A percentile compares a stretch with the other conserved stretches of the same genome.
phyloP scores from a whole-genome alignment of 2,113 vertebrate species.

The Lipophrys pholis region DNA sequence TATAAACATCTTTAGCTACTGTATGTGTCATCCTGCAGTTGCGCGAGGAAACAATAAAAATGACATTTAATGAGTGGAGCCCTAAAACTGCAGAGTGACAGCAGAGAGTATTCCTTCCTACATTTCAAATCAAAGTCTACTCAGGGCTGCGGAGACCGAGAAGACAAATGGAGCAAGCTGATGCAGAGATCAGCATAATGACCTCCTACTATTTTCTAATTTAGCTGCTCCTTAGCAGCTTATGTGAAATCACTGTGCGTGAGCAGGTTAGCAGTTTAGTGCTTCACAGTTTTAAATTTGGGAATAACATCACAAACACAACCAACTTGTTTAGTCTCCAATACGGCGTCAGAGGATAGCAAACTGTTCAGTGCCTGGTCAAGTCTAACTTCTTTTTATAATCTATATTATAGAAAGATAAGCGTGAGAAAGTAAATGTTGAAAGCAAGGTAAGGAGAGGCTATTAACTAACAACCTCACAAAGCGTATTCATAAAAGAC shows the following conservation, averaged over 20 bases:
- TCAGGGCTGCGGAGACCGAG: background rate
- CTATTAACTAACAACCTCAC: background rate
- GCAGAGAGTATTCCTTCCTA: background rate
- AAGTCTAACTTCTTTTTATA: background rate
- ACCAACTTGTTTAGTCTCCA: background rate
- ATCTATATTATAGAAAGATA: too few relatives aligned
- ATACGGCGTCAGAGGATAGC: background rate
- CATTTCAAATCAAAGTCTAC: conserved; percentile 1
- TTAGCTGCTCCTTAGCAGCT: conserved; percentile 28
- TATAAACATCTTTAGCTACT: conserved; percentile 19
- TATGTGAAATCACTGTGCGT: background rate
- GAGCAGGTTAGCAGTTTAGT: conserved; percentile 5
- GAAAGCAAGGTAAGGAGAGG: too few relatives aligned
- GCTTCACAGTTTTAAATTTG: background rate
- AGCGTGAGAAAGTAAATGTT: too few relatives aligned
- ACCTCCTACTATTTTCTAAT: conserved; percentile 18
- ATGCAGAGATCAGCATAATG: conserved; percentile 28
- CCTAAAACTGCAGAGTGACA: background rate
- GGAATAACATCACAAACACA: background rate
- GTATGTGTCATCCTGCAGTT: background rate
- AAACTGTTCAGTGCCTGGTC: background rate
- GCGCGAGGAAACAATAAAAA: conserved; percentile 13
- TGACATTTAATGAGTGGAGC: conserved; percentile 2
- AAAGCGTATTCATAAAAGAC: background rate
- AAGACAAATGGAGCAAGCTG: conserved; percentile 9